Evolutionary conservation across 53 echinoderm and acorn worm species (phyloP).

Genomic region (Crossaster papposus): DNA sequence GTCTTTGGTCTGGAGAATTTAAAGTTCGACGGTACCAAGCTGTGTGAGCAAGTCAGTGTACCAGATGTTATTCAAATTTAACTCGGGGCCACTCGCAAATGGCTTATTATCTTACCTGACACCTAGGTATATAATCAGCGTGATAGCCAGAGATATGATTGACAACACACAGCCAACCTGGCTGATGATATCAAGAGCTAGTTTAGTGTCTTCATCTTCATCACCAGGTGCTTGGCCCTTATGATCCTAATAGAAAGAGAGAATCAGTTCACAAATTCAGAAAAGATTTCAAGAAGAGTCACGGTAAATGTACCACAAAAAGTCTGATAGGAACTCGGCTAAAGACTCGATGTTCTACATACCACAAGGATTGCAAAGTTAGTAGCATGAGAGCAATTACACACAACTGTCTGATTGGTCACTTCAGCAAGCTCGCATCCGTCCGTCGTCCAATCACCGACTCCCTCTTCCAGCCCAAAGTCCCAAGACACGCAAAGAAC

Average conservation of each 20-base stretch:
- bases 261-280: neutral
- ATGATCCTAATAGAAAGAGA: neutral
- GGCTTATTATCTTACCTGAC: conserved; percentile 67
- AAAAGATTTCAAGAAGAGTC: neutral
- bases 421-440: conserved; percentile 59
- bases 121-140: conserved; percentile 64
- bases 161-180: conserved; percentile 52
- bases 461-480: conserved; percentile 47
- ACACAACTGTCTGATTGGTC: neutral
- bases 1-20: no score
- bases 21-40: no score
- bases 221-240: neutral
- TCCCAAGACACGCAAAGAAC: conserved; percentile 71
- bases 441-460: conserved; percentile 61
- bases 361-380: conserved; percentile 50
- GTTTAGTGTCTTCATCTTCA: neutral
- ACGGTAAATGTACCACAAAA: neutral
- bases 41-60: no score
- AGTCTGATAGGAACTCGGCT: neutral
- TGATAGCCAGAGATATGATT: conserved; percentile 64
- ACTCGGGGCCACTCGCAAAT: no score
- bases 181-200: conserved; percentile 57
- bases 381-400: conserved; percentile 36
- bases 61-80: no score
- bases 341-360: no score